A percentile compares a stretch with the other conserved stretches of the same genome.
phyloP scores from a whole-genome alignment of 2,113 vertebrate genomes.

The Naja naja region DNA sequence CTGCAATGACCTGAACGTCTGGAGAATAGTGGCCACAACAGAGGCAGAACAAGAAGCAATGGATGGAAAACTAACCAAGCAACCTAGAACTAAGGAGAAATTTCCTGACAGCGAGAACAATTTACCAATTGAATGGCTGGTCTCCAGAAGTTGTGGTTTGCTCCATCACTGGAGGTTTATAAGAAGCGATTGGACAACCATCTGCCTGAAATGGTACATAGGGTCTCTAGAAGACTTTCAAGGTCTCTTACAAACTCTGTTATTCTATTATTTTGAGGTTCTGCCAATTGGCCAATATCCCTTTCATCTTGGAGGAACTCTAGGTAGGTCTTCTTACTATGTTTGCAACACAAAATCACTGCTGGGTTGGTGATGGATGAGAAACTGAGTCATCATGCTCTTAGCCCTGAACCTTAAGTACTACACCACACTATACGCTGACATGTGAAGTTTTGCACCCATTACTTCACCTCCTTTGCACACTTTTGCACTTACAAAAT shows the following conservation, averaged over 20 bases:
- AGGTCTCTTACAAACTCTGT: too few species aligned
- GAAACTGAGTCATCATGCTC: neutral
- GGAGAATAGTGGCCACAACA: neutral
- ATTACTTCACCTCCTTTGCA: neutral
- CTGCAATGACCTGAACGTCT: neutral
- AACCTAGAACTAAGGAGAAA: neutral
- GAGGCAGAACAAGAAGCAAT: neutral
- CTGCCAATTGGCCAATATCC: neutral
- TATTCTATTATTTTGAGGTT: neutral
- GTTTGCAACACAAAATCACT: neutral
- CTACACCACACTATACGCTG: neutral
- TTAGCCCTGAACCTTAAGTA: neutral
- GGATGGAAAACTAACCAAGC: neutral
- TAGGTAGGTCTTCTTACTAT: neutral
- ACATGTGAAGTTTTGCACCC: neutral
- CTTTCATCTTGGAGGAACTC: neutral
- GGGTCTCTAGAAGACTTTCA: too few species aligned
- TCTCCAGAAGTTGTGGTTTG: neutral
- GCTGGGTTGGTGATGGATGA: neutral
- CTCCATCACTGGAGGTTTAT: neutral
- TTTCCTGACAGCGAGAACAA: neutral
- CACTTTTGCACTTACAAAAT: neutral
- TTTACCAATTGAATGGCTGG: neutral
- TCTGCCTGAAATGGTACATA: too few species aligned
- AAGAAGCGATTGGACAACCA: neutral